Base-by-base conservation (phyloP, 2,888 invertebrate genomes). In the Sipunculus nudus region DNA sequence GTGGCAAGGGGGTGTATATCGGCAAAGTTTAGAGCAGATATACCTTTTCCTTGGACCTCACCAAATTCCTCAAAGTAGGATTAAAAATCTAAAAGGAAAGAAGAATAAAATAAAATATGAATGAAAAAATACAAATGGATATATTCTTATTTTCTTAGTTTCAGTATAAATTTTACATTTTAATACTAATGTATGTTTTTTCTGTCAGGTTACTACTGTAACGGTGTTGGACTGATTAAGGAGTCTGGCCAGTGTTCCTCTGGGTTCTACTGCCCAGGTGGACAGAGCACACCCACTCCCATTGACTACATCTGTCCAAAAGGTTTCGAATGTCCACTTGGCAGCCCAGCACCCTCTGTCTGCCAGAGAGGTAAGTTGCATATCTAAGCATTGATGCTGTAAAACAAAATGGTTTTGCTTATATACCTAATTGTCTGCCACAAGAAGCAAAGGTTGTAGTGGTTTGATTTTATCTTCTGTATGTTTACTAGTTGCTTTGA, bases 241-340 rank as follows among this genome's bases (percentile, higher is more conserved):
- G 78, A 71, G 40, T 70, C 73, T 16, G 77, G 72, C 10, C 61
- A 59, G 21, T 81, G 81, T 67, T 53, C 57, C 25, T 70, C 70
- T 8, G 79, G 81, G 1, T 79, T 68, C 65, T 81, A 81, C 68
- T 81, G 81, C 53, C 81, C 81, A 4, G 75, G 69, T 21, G 79
- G 78, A 5, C 77, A 79, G 63, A 67, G 73, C 2, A 74, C 74
- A 4, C 49, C 69, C 19, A 63, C 74, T 8, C 80, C 81, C 1
- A 26, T 56, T 2, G 65, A 61, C 0, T 77, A 74, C 58, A 53
- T 39, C 13, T 81, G 81, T 63, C 76, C 77, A 1, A 40, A 59
- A 35, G 81, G 81, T 25, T 74, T 67, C 53, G 71, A 74, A 57
- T 81, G 81, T 53, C 80, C 79, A 1, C 45, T 25, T 2, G 81